Conservation (phyloP, 2,797 vertebrate genomes). For the Melanogrammus aeglefinus region DNA sequence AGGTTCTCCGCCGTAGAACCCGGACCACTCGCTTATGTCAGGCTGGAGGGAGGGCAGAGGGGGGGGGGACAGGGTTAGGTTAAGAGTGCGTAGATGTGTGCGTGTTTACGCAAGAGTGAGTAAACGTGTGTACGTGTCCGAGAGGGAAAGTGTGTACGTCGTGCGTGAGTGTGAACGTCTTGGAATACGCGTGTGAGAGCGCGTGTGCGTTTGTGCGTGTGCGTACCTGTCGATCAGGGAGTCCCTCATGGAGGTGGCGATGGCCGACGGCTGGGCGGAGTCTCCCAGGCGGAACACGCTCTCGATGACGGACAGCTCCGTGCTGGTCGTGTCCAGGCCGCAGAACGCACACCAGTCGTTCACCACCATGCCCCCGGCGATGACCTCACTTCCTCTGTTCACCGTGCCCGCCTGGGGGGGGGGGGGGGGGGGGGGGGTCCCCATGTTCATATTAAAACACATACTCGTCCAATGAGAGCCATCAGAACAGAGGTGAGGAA, state of each 20-base stretch:
- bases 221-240: slow-evolving; percentile 93
- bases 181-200: not conserved
- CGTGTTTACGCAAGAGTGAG: no score
- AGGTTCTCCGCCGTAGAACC: not conserved
- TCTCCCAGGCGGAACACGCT: slow-evolving; percentile 91
- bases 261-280: slow-evolving; percentile 83
- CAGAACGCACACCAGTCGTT: slow-evolving; percentile 99
- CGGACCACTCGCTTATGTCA: slow-evolving; percentile 44
- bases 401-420: slow-evolving; percentile 87
- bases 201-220: not conserved
- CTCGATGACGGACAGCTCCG: slow-evolving; percentile 95
- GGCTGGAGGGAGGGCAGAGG: slow-evolving; percentile 36
- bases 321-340: slow-evolving; percentile 95
- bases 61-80: slow-evolving; percentile 2
- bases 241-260: slow-evolving; percentile 94
- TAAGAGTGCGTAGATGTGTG: not conserved
- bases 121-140: no score
- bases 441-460: not conserved
- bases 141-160: no score
- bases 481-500: not conserved
- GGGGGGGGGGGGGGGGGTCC: slow-evolving; percentile 22
- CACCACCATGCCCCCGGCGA: slow-evolving; percentile 92
- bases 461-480: not conserved
- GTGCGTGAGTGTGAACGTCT: not conserved
- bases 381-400: slow-evolving; percentile 94